Base-by-base conservation (phyloP, 2,888 invertebrate genomes). In the Xylota segnis region DNA sequence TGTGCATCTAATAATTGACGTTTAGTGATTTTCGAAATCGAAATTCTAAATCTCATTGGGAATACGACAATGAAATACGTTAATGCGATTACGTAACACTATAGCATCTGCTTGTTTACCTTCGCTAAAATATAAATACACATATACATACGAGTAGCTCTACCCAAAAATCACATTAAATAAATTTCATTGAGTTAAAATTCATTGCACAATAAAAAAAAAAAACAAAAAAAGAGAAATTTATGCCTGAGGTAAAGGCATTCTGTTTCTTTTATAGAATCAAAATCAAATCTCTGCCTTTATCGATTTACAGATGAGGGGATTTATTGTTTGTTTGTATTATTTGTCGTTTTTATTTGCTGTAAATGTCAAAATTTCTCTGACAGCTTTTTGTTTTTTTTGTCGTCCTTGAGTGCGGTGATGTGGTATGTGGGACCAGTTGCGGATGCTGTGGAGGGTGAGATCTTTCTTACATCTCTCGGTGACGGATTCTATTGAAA, bases 231-330 rank as follows among this genome's bases (percentile, higher is more conserved):
- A 23, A 50, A 50, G 23, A 50, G 1, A 50, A 50, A 16, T 23
- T 43, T 43, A 43, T 43, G 5, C 43, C 23, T 23, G 23, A 3
- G 23, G 23, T 3, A 23, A 23, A 23, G 23, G 23, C 23, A 23
- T 23, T 54, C 29, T n/a, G 12, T 27, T 54, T n/a, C 2, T 14
- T 29, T 54, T 4, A 40, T 37, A 12, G 18, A 59, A 59, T 59
- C 58, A 16, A 18, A 23, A 50, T 23, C 23, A 23, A 40, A 40
- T 40, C 45, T 56, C 56, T 56, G 56, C 12, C 37, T 34, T 37
- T 59, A 61, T 61, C 40, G 59, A 61, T 61, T 61, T n/a, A 52
- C 23, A 27, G 52, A 27, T 29, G 52, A n/a, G 27, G n/a, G 9
- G 14, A 12, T 37, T 59, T 12, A 40, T 34, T 18, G 58, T 59